Evolutionary conservation across 2,113 vertebrate genomes (phyloP).

Genomic region (Leiothrix lutea): DNA sequence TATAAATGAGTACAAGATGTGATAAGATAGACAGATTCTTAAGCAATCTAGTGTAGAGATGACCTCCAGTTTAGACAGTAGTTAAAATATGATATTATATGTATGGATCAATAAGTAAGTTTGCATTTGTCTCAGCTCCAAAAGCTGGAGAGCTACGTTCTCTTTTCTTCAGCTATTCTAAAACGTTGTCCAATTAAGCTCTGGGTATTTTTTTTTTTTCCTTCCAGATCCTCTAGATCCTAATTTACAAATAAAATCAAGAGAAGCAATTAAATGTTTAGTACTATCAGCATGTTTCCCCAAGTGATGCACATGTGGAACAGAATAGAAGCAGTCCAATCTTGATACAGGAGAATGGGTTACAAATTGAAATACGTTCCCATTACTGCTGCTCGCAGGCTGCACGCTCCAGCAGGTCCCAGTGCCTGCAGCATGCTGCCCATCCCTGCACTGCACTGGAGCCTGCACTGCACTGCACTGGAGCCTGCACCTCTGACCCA

Average conservation of each 20-base stretch:
- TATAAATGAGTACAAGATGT: constrained; percentile 45
- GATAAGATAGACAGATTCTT: constrained; percentile 51
- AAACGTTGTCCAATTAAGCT: constrained; percentile 66
- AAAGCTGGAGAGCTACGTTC: neutral
- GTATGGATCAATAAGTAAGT: neutral
- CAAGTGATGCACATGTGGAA: constrained; percentile 42
- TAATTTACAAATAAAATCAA: constrained; percentile 79
- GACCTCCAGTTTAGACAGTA: constrained; percentile 13
- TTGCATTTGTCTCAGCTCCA: neutral
- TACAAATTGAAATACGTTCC: constrained; percentile 60
- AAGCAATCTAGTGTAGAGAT: constrained; percentile 10
- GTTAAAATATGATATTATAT: constrained; percentile 32
- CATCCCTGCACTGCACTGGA: neutral
- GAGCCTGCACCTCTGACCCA: neutral
- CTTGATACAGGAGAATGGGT: constrained; percentile 40
- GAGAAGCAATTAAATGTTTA: constrained; percentile 69
- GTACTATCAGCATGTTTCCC: constrained; percentile 67
- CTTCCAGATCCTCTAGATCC: constrained; percentile 65
- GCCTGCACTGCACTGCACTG: neutral
- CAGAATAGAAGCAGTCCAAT: constrained; percentile 65
- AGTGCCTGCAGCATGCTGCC: neutral
- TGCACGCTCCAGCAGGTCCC: neutral
- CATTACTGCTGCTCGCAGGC: neutral
- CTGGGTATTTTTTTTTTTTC: neutral
- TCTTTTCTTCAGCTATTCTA: constrained; percentile 24